A percentile compares a stretch with the other conserved stretches of the same genome.
phyloP scores from a whole-genome alignment of 2,888 invertebrate species.

The Acheta domesticus region DNA sequence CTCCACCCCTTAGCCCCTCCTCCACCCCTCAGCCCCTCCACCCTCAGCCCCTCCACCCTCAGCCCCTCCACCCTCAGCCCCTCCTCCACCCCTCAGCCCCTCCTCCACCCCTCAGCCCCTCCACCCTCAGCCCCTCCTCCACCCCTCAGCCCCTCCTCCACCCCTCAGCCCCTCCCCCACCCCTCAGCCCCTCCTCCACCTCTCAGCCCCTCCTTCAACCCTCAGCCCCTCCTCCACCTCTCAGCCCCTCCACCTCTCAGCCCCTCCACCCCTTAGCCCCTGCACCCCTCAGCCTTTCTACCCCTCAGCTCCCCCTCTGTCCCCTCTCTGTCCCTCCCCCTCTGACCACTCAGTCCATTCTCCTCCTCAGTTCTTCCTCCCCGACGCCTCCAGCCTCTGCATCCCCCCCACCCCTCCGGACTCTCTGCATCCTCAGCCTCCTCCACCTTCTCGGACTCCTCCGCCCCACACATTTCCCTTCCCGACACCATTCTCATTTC shows the following conservation, averaged over 20 bases:
- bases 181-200: background rate
- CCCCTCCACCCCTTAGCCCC: background rate
- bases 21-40: no score
- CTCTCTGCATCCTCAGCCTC: no score
- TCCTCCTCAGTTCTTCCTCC: background rate
- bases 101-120: background rate
- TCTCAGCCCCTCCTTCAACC: background rate
- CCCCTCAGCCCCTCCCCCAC: background rate
- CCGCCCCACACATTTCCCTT: no score
- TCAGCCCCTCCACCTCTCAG: background rate
- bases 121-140: background rate
- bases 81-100: no score
- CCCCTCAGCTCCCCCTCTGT: background rate
- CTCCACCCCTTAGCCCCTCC: fast-evolving
- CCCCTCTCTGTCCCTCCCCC: background rate
- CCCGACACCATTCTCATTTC: no score
- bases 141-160: background rate
- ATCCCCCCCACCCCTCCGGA: no score
- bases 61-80: background rate
- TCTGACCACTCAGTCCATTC: no score
- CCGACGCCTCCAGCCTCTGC: no score
- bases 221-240: no score
- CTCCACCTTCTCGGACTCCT: no score
- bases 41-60: no score
- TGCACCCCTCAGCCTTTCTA: background rate